Evolutionary conservation across 2,113 vertebrate species (phyloP), one percentile per base, ranked within the genome.

Genomic region (Strix uralensis): DNA sequence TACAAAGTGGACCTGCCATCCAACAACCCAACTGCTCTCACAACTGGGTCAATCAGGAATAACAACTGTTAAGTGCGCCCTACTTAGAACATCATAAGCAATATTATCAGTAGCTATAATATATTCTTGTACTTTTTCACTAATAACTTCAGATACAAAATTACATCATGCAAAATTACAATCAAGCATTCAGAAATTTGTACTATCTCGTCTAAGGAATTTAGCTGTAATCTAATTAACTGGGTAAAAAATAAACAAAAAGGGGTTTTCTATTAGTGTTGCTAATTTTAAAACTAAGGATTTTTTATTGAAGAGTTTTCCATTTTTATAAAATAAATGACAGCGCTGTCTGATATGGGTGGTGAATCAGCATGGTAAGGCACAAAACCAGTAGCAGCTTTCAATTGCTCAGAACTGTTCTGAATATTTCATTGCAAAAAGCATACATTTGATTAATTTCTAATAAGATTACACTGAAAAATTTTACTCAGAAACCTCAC

Each of bases 351-450:
- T 96, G 78, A 34, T 34, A 77, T 2, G 47, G 57, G 32, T 49
- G 55, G 67, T 69, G 55, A 91, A 67, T 75, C 74, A 94, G 58
- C 54, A 25, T 42, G 66, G 69, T 52, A 57, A 88, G 36, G 15
- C 23, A 70, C 0, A 2, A 77, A 54, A 54, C 40, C 17, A 30
- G 21, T 47, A 69, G 59, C 81, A 83, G 84, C 32, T 30, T 21
- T 15, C 62, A 55, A 38, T 12, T 36, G 47, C 20, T 84, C n/a
- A 65, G 62, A 73, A 71, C 42, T 26, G 30, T 42, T 85, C 38
- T 47, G 81, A 97, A 94, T 93, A 93, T 13, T 67, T 62, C 72
- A 94, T 21, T 54, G 71, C 75, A 92, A 62, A 57, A 91, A 55
- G 21, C 26, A 84, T 5, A 49, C 3, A 72, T 62, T 51, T 90